Base-by-base conservation (phyloP, 2,888 invertebrate species). In the Oscheius myriophilus region DNA sequence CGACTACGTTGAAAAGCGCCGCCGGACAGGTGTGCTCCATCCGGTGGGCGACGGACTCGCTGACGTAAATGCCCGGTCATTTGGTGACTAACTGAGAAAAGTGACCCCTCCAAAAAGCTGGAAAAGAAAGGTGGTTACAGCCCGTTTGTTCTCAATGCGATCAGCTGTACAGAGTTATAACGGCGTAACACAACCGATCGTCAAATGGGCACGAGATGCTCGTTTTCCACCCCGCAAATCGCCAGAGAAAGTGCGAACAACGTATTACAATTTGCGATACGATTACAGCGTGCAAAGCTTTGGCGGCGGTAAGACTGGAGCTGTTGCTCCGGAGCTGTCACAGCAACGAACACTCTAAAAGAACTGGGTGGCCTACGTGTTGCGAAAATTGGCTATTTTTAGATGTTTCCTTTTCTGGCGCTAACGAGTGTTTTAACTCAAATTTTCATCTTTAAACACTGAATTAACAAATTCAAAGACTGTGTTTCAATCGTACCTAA, bases 231-330 rank as follows among this genome's bases (percentile, higher is more conserved):
- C 33, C 33, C 33, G 33, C 33, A 9, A 33, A 33, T 33, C 33
- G 33, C 33, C 33, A 33, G 33, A 33, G 46, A 49, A 61, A 46
- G 61, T 61, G 61, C 46, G 49, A 61, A 61, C 49, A 61, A 39
- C 49, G 26, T 61, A 61, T 61, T 61, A 61, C 61, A 61, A 61
- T 46, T 49, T 25, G 57, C 49, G 46, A 46, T 61, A 61, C 61
- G 61, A 61, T 61, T 61, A 61, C 61, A 61, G 23, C 49, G 21
- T 45, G 49, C 26, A 4, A 26, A 26, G 45, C 18, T 43, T 43
- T 42, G 45, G 43, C 58, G 41, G 46, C 45, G 45, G 21, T 23
- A 25, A 16, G 46, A 54, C 9, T 33, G 33, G 33, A 33, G 33
- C n/a, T n/a, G n/a, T n/a, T n/a, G n/a, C n/a, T n/a, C n/a, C n/a